phyloP scores from a whole-genome alignment of 2,113 vertebrate species.

The Muntiacus muntjak region DNA sequence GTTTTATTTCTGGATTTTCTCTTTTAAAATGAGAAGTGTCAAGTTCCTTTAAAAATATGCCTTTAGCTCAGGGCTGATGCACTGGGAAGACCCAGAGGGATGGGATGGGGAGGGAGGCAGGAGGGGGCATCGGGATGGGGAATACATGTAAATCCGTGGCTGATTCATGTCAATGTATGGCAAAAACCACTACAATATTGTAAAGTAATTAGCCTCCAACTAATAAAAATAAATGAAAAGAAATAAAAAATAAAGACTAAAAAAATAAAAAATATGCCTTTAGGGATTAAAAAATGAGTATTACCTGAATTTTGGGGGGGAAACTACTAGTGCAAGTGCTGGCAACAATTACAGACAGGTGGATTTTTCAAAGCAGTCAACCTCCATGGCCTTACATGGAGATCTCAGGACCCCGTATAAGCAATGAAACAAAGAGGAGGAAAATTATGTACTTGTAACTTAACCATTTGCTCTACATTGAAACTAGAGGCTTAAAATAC shows the following conservation, averaged over 20 bases:
- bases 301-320: background rate
- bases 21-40: slow-evolving; percentile 8
- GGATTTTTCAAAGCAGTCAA: background rate
- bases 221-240: too few species aligned
- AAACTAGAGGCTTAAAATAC: background rate
- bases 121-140: too few species aligned
- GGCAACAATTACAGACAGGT: background rate
- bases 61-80: background rate
- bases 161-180: too few species aligned
- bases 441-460: background rate
- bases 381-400: background rate
- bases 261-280: background rate
- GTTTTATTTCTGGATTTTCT: background rate
- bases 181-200: too few species aligned
- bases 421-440: background rate
- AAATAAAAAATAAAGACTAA: too few species aligned
- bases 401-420: background rate
- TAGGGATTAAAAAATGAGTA: background rate
- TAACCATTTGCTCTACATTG: background rate
- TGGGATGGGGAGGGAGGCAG: too few species aligned
- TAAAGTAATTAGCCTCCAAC: too few species aligned
- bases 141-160: too few species aligned
- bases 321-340: background rate
- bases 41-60: background rate
- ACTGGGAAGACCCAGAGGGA: too few species aligned